phyloP scores from a whole-genome alignment of 1,140 invertebrate genomes.

The Conopomorpha cramerella region DNA sequence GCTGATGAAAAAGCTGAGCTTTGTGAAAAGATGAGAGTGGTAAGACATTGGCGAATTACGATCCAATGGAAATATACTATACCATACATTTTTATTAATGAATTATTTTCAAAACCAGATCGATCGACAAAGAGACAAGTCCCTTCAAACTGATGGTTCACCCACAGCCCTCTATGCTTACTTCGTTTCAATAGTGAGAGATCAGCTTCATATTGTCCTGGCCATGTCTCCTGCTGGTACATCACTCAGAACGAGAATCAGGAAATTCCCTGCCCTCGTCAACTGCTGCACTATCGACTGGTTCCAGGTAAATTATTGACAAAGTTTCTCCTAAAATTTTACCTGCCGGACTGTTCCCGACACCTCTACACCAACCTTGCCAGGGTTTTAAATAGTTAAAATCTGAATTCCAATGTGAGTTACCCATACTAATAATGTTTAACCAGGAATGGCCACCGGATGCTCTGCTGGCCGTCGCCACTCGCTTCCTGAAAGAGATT shows the following conservation, averaged over 20 bases:
- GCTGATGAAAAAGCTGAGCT: slow-evolving; percentile 90
- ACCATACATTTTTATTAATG: too few species aligned
- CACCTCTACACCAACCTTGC: too few species aligned
- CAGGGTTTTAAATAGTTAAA: too few species aligned
- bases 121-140: slow-evolving; percentile 87
- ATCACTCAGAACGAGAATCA: slow-evolving; percentile 80
- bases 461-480: slow-evolving; percentile 88
- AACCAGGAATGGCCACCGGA: slow-evolving; percentile 88
- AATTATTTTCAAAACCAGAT: slow-evolving; percentile 60
- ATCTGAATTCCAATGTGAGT: too few species aligned
- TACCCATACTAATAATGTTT: too few species aligned
- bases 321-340: too few species aligned
- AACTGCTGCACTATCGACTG: slow-evolving; percentile 98
- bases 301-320: slow-evolving; percentile 77
- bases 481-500: slow-evolving; percentile 84
- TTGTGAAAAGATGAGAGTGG: slow-evolving; percentile 88
- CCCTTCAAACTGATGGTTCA: slow-evolving; percentile 91
- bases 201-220: slow-evolving; percentile 91
- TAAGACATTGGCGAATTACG: too few species aligned
- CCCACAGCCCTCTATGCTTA: slow-evolving; percentile 90
- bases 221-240: slow-evolving; percentile 93
- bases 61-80: too few species aligned
- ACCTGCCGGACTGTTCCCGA: too few species aligned
- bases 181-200: slow-evolving; percentile 84
- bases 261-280: slow-evolving; percentile 93